Conservation (phyloP, 2,113 vertebrate species). For the Syngnathus floridae region DNA sequence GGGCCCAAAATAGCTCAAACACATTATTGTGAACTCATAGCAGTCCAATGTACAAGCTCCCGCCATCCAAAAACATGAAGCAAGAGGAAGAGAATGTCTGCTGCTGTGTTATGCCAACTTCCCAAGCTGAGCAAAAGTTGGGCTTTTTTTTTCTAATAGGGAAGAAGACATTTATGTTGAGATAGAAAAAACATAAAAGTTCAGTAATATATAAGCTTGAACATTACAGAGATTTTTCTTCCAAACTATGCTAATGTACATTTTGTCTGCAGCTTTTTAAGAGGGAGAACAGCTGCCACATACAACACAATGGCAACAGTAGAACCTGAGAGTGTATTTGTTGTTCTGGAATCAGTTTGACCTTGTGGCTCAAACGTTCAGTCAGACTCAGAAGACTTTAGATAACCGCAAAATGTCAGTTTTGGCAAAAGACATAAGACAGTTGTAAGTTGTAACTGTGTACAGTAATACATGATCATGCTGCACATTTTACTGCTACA, state of each 20-base stretch:
- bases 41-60: constrained; percentile 43
- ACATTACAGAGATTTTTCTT: not conserved
- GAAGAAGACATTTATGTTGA: constrained; percentile 23
- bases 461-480: constrained; percentile 10
- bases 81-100: constrained; percentile 73
- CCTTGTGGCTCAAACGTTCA: constrained; percentile 29
- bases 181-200: constrained; percentile 3
- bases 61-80: constrained; percentile 68
- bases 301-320: constrained; percentile 30
- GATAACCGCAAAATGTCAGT: constrained; percentile 25
- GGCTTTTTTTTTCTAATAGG: constrained; percentile 35
- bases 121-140: constrained; percentile 55
- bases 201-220: not conserved
- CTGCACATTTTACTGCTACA: constrained; percentile 6
- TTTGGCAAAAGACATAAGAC: constrained; percentile 17
- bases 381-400: constrained; percentile 16
- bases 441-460: not conserved
- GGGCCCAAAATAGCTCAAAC: constrained; percentile 55
- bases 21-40: constrained; percentile 57
- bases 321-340: constrained; percentile 31
- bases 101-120: constrained; percentile 61
- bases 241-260: not conserved
- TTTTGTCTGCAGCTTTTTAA: constrained; percentile 18
- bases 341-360: constrained; percentile 43
- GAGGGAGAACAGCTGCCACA: constrained; percentile 26